Percentiles rank a stretch among this genome's conserved stretches.
phyloP scores from a whole-genome alignment of 1,140 invertebrate genomes.

The Hydropsyche tenuis region DNA sequence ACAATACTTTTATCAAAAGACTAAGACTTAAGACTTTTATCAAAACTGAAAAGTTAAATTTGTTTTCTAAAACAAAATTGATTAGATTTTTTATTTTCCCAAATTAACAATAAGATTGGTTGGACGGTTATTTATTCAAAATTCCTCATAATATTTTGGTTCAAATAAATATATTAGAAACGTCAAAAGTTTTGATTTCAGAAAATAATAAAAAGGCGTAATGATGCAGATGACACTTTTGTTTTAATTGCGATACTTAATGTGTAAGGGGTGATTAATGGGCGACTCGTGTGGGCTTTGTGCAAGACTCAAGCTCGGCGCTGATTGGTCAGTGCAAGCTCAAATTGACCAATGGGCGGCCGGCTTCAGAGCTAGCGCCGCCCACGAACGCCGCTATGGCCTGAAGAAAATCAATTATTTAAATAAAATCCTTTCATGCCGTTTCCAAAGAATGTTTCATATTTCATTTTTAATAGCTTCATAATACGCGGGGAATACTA shows the following conservation, averaged over 20 bases:
- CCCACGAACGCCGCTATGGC: conserved; percentile 14
- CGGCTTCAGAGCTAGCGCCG: not conserved
- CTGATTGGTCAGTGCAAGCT: not conserved
- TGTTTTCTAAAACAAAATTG: too few species aligned
- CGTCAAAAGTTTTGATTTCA: too few species aligned
- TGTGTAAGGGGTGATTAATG: conserved; percentile 17
- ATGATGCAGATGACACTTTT: too few species aligned
- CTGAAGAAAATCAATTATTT: conserved; percentile 31
- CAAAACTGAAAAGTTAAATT: too few species aligned
- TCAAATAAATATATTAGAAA: too few species aligned
- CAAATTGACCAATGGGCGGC: not conserved
- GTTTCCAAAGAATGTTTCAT: conserved; percentile 18
- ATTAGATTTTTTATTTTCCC: too few species aligned
- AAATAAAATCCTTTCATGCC: conserved; percentile 23
- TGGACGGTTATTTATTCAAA: too few species aligned
- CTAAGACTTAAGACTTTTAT: too few species aligned
- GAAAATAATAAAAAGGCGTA: too few species aligned
- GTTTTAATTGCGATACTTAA: not conserved
- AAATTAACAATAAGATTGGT: too few species aligned
- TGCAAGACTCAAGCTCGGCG: not conserved
- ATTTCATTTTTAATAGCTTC: conserved; percentile 23
- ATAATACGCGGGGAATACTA: not conserved
- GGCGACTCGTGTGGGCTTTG: conserved; percentile 11
- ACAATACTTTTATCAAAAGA: too few species aligned
- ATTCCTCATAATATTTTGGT: too few species aligned